A percentile compares a stretch with the other conserved stretches of the same genome.
Conservation (phyloP, 2,797 vertebrate species). For the Synanceia verrucosa region DNA sequence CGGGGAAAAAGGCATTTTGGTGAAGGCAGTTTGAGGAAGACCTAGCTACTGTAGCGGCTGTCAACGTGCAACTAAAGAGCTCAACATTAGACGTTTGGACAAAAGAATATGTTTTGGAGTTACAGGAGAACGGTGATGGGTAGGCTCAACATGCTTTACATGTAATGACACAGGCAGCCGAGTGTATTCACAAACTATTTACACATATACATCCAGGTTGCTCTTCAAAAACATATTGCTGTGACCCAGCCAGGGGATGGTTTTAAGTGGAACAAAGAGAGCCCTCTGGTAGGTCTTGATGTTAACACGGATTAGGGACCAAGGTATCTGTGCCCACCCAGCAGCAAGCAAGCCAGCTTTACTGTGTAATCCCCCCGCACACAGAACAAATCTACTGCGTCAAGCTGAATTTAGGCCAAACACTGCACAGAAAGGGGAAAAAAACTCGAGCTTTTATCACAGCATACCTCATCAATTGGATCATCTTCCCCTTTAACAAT, state of each 20-base stretch:
- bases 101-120: slow-evolving; percentile 51
- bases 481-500: slow-evolving; percentile 71
- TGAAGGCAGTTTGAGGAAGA: slow-evolving; percentile 67
- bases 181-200: slow-evolving; percentile 23
- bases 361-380: slow-evolving; percentile 77
- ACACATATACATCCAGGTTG: slow-evolving; percentile 26
- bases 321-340: slow-evolving; percentile 80
- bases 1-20: slow-evolving; percentile 53
- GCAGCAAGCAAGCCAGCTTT: slow-evolving; percentile 78
- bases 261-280: slow-evolving; percentile 71
- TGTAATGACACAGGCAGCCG: slow-evolving; percentile 23
- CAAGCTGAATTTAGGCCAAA: slow-evolving; percentile 80
- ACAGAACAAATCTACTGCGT: slow-evolving; percentile 80
- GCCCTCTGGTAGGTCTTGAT: slow-evolving; percentile 69
- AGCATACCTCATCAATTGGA: slow-evolving; percentile 78
- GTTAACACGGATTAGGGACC: slow-evolving; percentile 79
- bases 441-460: slow-evolving; percentile 67
- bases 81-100: slow-evolving; percentile 41
- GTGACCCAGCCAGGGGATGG: slow-evolving; percentile 22
- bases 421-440: slow-evolving; percentile 40
- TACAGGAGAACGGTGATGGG: slow-evolving; percentile 5
- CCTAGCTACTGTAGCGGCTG: slow-evolving; percentile 59
- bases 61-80: slow-evolving; percentile 50
- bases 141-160: slow-evolving; percentile 14
- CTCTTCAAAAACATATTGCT: slow-evolving; percentile 30